Percentiles rank a stretch among this genome's conserved stretches.
Conservation (phyloP, 2,113 vertebrate genomes). For the Dicrurus megarhynchus region DNA sequence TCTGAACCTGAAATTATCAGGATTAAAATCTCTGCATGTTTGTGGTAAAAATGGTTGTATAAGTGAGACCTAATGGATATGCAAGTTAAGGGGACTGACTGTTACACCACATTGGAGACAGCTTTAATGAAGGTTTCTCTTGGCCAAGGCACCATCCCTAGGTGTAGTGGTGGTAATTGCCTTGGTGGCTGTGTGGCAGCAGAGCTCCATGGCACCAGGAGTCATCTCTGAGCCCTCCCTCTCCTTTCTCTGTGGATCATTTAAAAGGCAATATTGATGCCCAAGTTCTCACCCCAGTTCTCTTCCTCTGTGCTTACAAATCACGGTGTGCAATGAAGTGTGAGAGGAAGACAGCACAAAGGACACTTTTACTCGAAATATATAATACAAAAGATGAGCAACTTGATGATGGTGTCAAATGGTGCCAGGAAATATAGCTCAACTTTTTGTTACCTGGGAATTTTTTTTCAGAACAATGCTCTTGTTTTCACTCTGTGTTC, state of each 20-base stretch:
- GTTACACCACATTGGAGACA: neutral
- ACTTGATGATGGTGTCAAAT: neutral
- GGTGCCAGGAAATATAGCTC: neutral
- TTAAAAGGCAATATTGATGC: fast-evolving
- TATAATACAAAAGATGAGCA: neutral
- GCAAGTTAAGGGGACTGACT: neutral
- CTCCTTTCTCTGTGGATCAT: neutral
- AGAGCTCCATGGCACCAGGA: neutral
- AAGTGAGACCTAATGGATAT: neutral
- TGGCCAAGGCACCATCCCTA: neutral
- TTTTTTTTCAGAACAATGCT: neutral
- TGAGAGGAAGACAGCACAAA: neutral
- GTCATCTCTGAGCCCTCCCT: neutral
- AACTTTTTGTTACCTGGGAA: neutral
- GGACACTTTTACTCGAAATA: neutral
- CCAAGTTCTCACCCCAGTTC: fast-evolving
- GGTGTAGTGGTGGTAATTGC: neutral
- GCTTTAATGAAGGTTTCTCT: neutral
- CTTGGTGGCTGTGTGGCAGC: neutral
- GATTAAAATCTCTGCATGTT: neutral
- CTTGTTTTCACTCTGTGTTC: neutral
- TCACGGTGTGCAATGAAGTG: neutral
- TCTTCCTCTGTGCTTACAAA: neutral
- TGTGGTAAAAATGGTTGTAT: neutral
- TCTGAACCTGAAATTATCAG: neutral